Conservation (phyloP, 2,888 invertebrate genomes). For the Calliphora vomitoria region DNA sequence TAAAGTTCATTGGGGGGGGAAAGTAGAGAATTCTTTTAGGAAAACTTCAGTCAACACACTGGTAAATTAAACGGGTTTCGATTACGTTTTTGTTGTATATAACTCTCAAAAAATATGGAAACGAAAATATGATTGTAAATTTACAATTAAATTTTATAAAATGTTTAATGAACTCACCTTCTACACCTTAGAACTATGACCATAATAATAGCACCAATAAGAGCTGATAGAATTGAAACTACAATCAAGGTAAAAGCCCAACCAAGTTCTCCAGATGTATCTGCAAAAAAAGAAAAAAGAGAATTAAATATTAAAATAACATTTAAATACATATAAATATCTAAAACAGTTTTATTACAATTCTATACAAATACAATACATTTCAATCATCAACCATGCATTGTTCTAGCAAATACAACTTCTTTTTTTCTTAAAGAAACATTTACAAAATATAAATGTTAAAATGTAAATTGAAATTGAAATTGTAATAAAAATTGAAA, state of each 20-base stretch:
- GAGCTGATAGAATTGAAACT: constrained; percentile 89
- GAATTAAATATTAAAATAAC: constrained; percentile 3
- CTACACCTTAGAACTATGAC: constrained; percentile 89
- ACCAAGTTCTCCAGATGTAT: constrained; percentile 84
- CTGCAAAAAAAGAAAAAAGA: constrained; percentile 78
- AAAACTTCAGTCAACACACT: no score
- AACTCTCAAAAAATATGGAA: neutral
- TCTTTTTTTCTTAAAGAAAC: neutral
- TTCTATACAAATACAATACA: neutral
- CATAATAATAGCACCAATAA: constrained; percentile 90
- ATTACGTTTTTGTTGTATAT: no score
- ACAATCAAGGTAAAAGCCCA: constrained; percentile 90
- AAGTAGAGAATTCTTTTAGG: no score
- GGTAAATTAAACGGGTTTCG: no score
- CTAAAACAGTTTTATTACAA: neutral
- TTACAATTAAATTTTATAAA: neutral
- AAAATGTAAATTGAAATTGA: constrained; percentile 9
- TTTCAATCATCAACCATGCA: neutral
- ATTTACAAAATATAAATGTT: neutral
- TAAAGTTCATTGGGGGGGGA: no score
- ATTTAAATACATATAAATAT: neutral
- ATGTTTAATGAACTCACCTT: constrained; percentile 81
- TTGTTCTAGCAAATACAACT: neutral
- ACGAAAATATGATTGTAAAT: neutral
- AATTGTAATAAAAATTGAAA: constrained; percentile 13